phyloP scores from a whole-genome alignment of 2,888 invertebrate genomes.

The Torymus tubicola region DNA sequence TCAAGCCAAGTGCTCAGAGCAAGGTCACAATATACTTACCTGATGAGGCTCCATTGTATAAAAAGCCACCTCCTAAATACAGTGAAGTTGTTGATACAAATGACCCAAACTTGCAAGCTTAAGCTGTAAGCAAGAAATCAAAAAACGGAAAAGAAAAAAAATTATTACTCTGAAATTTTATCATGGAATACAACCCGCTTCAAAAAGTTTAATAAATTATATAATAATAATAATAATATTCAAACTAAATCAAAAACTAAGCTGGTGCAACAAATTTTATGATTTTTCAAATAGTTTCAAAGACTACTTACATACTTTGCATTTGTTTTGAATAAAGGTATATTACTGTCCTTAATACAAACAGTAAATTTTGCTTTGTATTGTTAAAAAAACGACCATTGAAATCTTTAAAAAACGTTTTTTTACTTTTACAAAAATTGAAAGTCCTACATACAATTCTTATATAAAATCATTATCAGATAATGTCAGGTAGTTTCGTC shows the following conservation, averaged over 20 bases:
- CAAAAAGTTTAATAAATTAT: conserved; percentile 10
- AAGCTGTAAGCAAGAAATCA: conserved; percentile 14
- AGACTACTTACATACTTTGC: too few relatives aligned
- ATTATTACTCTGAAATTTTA: conserved; percentile 25
- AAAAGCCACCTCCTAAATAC: conserved; percentile 68
- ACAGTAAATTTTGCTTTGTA: too few relatives aligned
- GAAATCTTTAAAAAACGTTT: neutral
- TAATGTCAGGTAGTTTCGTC: conserved; percentile 25
- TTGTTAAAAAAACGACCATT: too few relatives aligned
- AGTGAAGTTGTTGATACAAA: conserved; percentile 60
- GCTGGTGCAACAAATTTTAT: conserved; percentile 5
- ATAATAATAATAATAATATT: neutral
- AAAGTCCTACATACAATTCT: conserved; percentile 42
- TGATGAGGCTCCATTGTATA: conserved; percentile 67
- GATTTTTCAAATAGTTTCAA: neutral
- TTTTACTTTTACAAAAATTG: conserved; percentile 38
- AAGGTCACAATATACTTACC: conserved; percentile 65
- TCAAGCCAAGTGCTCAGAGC: conserved; percentile 55
- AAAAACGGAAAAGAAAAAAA: neutral
- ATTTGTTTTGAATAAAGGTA: too few relatives aligned
- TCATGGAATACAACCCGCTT: conserved; percentile 15
- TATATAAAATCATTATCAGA: conserved; percentile 31
- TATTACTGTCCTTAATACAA: too few relatives aligned
- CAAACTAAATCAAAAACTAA: conserved; percentile 26
- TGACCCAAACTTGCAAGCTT: conserved; percentile 48